Evolutionary conservation across 2,113 vertebrate genomes (phyloP).

Genomic region (Campylorhamphus procurvoides): DNA sequence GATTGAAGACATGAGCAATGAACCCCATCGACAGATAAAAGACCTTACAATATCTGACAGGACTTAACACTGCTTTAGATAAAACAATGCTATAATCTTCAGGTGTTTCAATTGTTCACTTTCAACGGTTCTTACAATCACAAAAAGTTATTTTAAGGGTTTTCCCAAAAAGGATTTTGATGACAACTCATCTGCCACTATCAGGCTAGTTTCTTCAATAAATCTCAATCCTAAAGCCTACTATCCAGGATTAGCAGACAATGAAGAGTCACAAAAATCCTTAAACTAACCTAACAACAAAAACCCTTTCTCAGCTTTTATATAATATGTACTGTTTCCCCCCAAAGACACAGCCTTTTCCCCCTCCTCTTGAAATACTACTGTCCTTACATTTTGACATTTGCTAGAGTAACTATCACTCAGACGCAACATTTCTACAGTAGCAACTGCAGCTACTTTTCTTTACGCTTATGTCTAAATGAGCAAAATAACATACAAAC

Average conservation of each 20-base stretch:
- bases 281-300: background rate
- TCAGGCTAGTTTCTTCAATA: background rate
- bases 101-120: background rate
- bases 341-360: background rate
- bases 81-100: background rate
- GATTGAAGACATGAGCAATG: background rate
- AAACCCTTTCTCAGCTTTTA: background rate
- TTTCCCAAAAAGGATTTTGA: background rate
- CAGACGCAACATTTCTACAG: background rate
- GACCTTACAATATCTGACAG: background rate
- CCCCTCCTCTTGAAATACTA: background rate
- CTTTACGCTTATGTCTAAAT: background rate
- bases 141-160: background rate
- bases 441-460: background rate
- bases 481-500: background rate
- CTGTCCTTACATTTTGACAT: background rate
- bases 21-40: background rate
- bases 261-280: background rate
- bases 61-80: background rate
- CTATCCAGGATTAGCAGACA: background rate
- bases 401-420: background rate
- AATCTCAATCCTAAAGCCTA: background rate
- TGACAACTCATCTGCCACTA: background rate
- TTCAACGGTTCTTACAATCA: background rate
- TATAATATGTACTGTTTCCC: background rate